Evolutionary conservation across 2,888 invertebrate species (phyloP).

Genomic region (Caenorhabditis wallacei): DNA sequence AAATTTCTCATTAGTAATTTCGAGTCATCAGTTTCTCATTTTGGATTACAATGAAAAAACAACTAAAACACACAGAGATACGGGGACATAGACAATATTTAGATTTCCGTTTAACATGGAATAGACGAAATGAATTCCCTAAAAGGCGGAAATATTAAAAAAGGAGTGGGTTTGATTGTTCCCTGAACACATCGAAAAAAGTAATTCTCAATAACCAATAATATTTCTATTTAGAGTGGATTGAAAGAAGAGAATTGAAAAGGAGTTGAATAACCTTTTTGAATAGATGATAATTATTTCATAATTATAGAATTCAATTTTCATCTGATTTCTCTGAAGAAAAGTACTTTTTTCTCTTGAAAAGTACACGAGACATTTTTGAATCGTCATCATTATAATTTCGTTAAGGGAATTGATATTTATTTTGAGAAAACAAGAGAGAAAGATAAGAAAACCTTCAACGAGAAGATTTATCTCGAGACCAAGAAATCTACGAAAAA

Average conservation of each 20-base stretch:
- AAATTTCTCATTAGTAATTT: not conserved
- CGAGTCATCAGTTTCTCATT: not conserved
- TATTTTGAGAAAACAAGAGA: slow-evolving; percentile 26
- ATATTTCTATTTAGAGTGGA: slow-evolving; percentile 1
- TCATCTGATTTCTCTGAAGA: no score
- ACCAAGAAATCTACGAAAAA: not conserved
- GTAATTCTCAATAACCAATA: not conserved
- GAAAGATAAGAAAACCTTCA: slow-evolving; percentile 4
- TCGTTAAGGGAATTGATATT: not conserved
- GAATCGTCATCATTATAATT: slow-evolving; percentile 8
- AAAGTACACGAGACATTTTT: slow-evolving; percentile 31
- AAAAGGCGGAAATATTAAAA: not conserved
- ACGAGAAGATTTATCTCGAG: not conserved
- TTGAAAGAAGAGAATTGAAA: not conserved
- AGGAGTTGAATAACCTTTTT: slow-evolving; percentile 13
- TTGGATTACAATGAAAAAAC: not conserved
- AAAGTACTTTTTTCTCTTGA: no score
- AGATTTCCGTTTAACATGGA: no score
- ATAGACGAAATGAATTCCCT: not conserved
- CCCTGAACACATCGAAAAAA: not conserved
- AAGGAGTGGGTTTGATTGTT: not conserved
- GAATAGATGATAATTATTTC: slow-evolving; percentile 46
- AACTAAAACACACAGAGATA: no score
- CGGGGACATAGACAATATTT: no score
- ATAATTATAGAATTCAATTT: not conserved